Percentiles rank a stretch among this genome's conserved stretches.
phyloP scores from a whole-genome alignment of 2,113 vertebrate genomes.

The Tachysurus fulvidraco region DNA sequence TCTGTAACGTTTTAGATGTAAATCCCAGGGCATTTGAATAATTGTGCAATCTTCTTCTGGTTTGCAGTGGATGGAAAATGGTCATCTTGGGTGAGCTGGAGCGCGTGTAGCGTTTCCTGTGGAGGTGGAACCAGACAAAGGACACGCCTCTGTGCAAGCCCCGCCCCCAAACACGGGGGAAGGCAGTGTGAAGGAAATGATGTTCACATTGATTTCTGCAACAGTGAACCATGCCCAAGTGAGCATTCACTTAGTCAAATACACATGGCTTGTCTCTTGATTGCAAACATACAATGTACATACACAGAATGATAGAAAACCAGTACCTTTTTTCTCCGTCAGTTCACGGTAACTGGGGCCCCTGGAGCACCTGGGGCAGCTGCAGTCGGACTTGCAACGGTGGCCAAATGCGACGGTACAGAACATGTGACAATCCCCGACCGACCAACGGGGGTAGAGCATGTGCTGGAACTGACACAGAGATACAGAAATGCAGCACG shows the following conservation, averaged over 20 bases:
- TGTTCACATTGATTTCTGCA: slow-evolving; percentile 89
- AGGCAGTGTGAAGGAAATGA: slow-evolving; percentile 86
- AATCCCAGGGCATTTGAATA: not conserved
- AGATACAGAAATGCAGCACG: slow-evolving; percentile 83
- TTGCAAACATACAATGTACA: not conserved
- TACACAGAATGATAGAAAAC: not conserved
- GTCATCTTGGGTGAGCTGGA: slow-evolving; percentile 88
- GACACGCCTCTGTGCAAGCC: slow-evolving; percentile 83
- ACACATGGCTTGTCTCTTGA: not conserved
- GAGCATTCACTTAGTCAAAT: slow-evolving; percentile 59
- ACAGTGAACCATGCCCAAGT: slow-evolving; percentile 91
- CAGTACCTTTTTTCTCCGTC: not conserved
- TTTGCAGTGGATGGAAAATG: slow-evolving; percentile 90
- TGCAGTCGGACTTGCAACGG: slow-evolving; percentile 89
- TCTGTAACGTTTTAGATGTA: not conserved
- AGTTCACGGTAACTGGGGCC: slow-evolving; percentile 92
- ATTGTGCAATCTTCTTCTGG: not conserved
- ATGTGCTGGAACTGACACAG: slow-evolving; percentile 85
- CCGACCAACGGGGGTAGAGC: slow-evolving; percentile 85
- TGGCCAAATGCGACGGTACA: slow-evolving; percentile 85
- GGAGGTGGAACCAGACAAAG: slow-evolving; percentile 88
- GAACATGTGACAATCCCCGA: slow-evolving; percentile 86
- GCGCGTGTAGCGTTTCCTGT: slow-evolving; percentile 86
- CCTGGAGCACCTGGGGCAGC: slow-evolving; percentile 88
- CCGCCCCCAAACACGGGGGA: slow-evolving; percentile 82